Evolutionary conservation across 2,797 vertebrate genomes (phyloP).

Genomic region (Pitangus sulphuratus): DNA sequence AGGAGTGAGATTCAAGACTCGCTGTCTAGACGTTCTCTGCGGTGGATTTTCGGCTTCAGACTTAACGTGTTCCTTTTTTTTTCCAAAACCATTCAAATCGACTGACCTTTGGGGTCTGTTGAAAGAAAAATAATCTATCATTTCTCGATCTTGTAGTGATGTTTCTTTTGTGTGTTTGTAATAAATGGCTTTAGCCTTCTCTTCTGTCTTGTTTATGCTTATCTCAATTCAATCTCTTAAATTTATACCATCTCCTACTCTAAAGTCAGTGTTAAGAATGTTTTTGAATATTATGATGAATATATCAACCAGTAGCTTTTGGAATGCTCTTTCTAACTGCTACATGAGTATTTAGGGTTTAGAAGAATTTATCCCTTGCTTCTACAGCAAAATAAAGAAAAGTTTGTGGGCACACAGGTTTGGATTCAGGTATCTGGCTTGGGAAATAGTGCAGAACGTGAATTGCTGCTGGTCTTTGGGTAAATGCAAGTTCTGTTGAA

Average conservation of each 20-base stretch:
- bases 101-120: background rate
- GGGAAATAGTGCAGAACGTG: background rate
- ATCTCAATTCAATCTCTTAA: background rate
- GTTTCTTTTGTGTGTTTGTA: background rate
- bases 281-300: background rate
- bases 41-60: conserved; percentile 53
- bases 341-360: background rate
- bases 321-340: background rate
- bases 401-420: background rate
- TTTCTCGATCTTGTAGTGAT: background rate
- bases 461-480: background rate
- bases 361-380: background rate
- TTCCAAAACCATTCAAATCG: background rate
- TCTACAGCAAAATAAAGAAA: background rate
- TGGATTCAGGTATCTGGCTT: background rate
- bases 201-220: conserved; percentile 13
- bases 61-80: background rate
- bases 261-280: background rate
- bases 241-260: background rate
- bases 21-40: conserved; percentile 40
- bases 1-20: conserved; percentile 19
- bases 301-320: background rate
- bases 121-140: conserved; percentile 1
- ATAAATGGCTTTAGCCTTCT: background rate
- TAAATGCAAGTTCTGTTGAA: conserved; percentile 23